phyloP scores from a whole-genome alignment of 2,888 invertebrate species.

The Andrena hattorfiana region DNA sequence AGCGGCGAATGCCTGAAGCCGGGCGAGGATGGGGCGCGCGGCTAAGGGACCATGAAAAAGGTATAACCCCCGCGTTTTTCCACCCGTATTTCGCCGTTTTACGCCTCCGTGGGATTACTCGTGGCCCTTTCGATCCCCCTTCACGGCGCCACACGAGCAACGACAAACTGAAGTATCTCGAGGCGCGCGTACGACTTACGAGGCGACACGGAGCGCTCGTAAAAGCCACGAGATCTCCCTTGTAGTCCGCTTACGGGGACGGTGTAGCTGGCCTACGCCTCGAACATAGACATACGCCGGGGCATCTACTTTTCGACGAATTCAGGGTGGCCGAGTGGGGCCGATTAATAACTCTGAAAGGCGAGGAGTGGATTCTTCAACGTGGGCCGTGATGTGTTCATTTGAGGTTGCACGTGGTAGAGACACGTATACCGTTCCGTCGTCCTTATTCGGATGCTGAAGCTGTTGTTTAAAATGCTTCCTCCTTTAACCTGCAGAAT shows the following conservation, averaged over 20 bases:
- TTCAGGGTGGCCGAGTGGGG: background rate
- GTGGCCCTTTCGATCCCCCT: slow-evolving; percentile 41
- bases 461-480: too few relatives aligned
- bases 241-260: slow-evolving; percentile 13
- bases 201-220: slow-evolving; percentile 61
- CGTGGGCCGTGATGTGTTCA: background rate
- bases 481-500: too few relatives aligned
- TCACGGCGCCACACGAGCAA: slow-evolving; percentile 37
- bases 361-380: background rate
- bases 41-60: slow-evolving; percentile 61
- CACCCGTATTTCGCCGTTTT: slow-evolving; percentile 50
- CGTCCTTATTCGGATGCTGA: too few relatives aligned
- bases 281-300: background rate
- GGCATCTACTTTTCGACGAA: background rate
- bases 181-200: slow-evolving; percentile 60
- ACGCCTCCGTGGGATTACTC: slow-evolving; percentile 51
- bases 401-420: background rate
- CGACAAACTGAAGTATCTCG: slow-evolving; percentile 64
- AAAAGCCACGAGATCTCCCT: slow-evolving; percentile 56
- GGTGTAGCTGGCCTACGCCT: slow-evolving; percentile 5
- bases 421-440: too few relatives aligned
- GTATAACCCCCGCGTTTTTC: slow-evolving; percentile 51
- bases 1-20: slow-evolving; percentile 15
- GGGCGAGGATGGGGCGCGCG: slow-evolving; percentile 19
- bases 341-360: background rate